These are phyloP conservation scores for Murina feae DNA, from an alignment of 2,113 vertebrate species.

Conservation along the genomic window DNA sequence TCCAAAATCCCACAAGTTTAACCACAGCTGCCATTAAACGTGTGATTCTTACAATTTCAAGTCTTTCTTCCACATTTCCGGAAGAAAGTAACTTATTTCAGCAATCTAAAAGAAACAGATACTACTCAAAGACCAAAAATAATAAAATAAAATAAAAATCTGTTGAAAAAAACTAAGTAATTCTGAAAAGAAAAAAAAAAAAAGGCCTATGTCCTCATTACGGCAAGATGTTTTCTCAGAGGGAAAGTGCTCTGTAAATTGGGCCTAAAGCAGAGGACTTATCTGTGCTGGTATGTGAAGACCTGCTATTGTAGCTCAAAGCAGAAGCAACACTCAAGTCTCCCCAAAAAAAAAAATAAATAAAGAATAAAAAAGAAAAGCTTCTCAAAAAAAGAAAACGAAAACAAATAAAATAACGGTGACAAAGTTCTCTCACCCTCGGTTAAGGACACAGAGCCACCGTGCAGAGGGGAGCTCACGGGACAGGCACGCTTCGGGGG, in stretches of 20 bases:
- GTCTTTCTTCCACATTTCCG: not conserved
- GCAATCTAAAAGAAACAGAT: slow-evolving; percentile 3
- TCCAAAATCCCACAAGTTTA: slow-evolving; percentile 26
- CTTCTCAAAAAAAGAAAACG: not conserved
- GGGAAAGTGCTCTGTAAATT: not conserved
- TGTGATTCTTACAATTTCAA: not conserved
- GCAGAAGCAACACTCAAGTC: slow-evolving; percentile 16
- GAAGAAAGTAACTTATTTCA: not conserved
- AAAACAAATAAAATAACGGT: not conserved
- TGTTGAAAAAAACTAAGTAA: not conserved
- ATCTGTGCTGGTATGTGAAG: not conserved
- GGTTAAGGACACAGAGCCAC: not conserved
- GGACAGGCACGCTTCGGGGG: not conserved
- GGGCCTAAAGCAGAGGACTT: slow-evolving; percentile 35
- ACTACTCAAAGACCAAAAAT: not conserved
- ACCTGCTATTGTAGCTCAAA: not conserved
- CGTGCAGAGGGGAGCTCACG: not conserved
- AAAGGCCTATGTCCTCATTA: not conserved
- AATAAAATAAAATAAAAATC: not conserved
- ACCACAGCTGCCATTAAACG: not conserved
- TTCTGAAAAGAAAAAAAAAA: not conserved
- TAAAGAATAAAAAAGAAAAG: too few species aligned
- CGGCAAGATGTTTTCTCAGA: not conserved
- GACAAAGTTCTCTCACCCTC: slow-evolving; percentile 58
- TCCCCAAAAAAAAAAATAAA: not conserved